Evolutionary conservation across 2,888 invertebrate genomes (phyloP), one percentile per base, ranked within the genome.

Genomic region (Choreutis nemorana): DNA sequence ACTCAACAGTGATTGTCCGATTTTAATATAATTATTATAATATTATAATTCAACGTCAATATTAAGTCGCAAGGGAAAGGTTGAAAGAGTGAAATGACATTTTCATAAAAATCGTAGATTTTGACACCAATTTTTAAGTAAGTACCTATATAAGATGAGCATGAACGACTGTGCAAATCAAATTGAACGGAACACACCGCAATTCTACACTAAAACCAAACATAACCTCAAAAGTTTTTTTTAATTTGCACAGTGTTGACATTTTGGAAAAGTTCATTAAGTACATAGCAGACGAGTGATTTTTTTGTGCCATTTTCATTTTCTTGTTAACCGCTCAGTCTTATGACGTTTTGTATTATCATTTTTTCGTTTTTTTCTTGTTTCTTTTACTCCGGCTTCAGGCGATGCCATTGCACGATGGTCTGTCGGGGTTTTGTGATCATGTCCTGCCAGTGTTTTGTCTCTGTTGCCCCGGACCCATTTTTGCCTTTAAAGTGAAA

Each of bases 371-470:
- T 37, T 38, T 40, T 28, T 14, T 16, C 11, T 20, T 14, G n/a
- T 30, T 25, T 20, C 10, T 5, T 50, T 85, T 91, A 93, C 66
- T 93, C 93, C 14, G 94, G 93, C 68, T 97, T 97, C 58, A 97
- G 84, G 65, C 96, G 89, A 80, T 97, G 97, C 97, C 97, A 97
- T 65, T 96, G 95, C 27, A 95, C 91, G 52, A 96, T 93, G 49
- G 93, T 94, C 78, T 97, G 96, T 44, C 95, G 83, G 12, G 96
- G 96, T 75, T 97, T 97, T 37, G 94, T 93, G 47, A 97, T 94
- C 97, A 97, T 97, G 61, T 97, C 97, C 56, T 95, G 95, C 97
- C 97, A 97, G 68, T 97, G 97, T 62, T 96, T 95, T 20, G 94
- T 94, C 73, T 97, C 97, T 31, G 93, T 89, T 10, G 96, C 95